Base-by-base conservation (phyloP, 1,140 invertebrate species). In the Sweltsa coloradensis region DNA sequence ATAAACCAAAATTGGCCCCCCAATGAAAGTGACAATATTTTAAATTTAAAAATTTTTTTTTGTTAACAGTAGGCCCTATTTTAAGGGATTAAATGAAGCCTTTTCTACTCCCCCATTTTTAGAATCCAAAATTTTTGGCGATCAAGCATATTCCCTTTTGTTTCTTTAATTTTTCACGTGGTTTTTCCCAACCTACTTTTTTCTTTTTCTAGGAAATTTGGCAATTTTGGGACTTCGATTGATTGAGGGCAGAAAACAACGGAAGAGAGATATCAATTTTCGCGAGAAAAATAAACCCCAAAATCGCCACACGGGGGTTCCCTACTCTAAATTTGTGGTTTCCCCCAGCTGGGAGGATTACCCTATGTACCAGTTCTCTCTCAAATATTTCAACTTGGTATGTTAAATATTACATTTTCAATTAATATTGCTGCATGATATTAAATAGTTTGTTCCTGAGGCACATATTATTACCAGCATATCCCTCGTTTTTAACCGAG, bases 341-440 rank as follows among this genome's bases (percentile, higher is more conserved):
- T 82, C 87, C 4, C 80, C 85, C 58, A 68, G 96, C 3, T 79
- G 85, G 0, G 83, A 90, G 50, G 86, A 95, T 45, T 89, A 95
- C 66, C 86, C 89, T 0, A 96, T 95, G 91, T 97, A 96, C 65
- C 91, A 96, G 65, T 95, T 81, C 71, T 90, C 87, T 2, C 66
- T 92, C 3, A 89, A 90, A 58, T 92, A 90, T 61, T 92, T 91
- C 56, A 88, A 74, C 50, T 75, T 79, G 64, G 81, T 78, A 58
- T 60, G 58, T 59, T 48, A 26, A 47, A 47, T 5, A 16, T 46
- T 19, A n/a, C n/a, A n/a, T n/a, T 46, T 13, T 46, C 16, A 43
- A 13, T 13, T 21, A 6, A 47, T 47, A 40, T 52, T 45, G 21
- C 24, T 29, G n/a, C n/a, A n/a, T n/a, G n/a, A n/a, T n/a, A n/a